Evolutionary conservation across 2,113 vertebrate species (phyloP).

Genomic region (Strix aluco): DNA sequence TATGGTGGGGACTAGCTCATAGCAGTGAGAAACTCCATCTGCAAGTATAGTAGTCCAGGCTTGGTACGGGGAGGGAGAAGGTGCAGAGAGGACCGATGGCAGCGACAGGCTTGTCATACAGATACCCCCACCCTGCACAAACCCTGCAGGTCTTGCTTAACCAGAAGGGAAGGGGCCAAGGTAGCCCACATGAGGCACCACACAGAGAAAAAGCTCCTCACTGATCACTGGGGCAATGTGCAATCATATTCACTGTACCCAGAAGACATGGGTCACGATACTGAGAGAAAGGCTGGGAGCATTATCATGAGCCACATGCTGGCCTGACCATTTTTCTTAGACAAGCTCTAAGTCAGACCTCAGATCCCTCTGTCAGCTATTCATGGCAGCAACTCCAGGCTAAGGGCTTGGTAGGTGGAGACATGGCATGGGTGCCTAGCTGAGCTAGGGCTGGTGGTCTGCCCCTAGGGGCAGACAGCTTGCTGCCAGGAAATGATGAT

Average conservation of each 20-base stretch:
- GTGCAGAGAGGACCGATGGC: background rate
- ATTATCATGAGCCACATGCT: background rate
- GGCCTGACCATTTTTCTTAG: background rate
- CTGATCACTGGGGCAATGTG: background rate
- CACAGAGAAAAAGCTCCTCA: background rate
- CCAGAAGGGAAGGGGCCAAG: background rate
- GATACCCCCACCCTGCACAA: background rate
- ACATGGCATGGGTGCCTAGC: background rate
- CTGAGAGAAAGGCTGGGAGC: background rate
- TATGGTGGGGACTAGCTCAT: background rate
- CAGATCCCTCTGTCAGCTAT: background rate
- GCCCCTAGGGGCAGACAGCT: background rate
- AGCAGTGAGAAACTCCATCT: background rate
- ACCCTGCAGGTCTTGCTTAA: background rate
- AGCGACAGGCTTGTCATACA: background rate
- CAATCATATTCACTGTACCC: background rate
- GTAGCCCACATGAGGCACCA: background rate
- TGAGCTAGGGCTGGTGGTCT: background rate
- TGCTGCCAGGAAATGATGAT: background rate
- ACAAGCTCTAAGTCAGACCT: background rate
- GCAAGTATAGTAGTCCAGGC: background rate
- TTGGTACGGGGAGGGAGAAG: background rate
- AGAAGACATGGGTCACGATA: background rate
- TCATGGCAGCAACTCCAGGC: accelerated
- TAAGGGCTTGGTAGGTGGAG: background rate